A percentile compares a stretch with the other conserved stretches of the same genome.
phyloP scores from a whole-genome alignment of 1,140 invertebrate species.

The Reticulitermes speratus region DNA sequence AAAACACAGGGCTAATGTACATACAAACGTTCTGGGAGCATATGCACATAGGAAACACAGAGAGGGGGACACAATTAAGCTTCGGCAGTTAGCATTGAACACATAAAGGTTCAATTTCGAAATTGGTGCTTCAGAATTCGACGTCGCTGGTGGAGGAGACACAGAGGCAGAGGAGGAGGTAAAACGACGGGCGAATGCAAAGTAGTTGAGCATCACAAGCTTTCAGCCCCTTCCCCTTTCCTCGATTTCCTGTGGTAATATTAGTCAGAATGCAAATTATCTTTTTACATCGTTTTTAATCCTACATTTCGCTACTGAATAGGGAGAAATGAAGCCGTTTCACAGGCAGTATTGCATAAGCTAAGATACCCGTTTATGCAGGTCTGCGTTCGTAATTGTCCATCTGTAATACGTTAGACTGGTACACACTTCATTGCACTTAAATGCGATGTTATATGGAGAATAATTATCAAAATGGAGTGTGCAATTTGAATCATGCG shows the following conservation, averaged over 20 bases:
- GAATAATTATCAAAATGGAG: too few species aligned
- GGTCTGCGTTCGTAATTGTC: too few species aligned
- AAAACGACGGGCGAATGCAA: background rate
- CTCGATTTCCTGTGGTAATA: background rate
- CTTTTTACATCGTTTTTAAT: background rate
- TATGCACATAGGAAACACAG: background rate
- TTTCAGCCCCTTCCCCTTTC: background rate
- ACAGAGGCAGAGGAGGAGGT: background rate
- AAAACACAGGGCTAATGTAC: background rate
- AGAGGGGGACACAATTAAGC: background rate
- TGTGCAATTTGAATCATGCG: too few species aligned
- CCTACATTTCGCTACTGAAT: background rate
- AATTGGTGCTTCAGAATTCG: constrained; percentile 13
- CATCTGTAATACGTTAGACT: too few species aligned
- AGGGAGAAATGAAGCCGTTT: background rate
- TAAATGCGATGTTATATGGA: too few species aligned
- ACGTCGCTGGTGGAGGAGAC: background rate
- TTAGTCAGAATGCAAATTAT: background rate
- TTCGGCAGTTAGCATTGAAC: background rate
- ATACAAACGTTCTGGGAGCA: background rate
- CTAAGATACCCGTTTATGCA: background rate
- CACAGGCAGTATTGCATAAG: background rate
- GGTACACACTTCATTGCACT: too few species aligned
- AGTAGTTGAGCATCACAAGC: background rate
- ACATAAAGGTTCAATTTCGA: background rate